phyloP scores from a whole-genome alignment of 2,888 invertebrate genomes.

The Polia nebulosa region DNA sequence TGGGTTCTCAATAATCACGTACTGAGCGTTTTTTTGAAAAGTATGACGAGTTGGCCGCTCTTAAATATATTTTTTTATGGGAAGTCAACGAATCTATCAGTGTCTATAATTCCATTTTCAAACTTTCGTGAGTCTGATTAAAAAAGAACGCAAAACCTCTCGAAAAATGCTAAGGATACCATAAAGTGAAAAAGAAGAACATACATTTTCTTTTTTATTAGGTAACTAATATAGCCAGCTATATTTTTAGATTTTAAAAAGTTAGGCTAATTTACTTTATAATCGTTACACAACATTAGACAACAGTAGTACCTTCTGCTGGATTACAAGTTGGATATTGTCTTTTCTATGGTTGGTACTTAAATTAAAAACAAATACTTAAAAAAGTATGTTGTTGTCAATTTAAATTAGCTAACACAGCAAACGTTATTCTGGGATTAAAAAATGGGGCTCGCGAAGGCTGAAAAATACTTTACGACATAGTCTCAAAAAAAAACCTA shows the following conservation, averaged over 20 bases:
- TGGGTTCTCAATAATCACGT: too few species aligned
- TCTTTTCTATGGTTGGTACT: background rate
- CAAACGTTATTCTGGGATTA: too few species aligned
- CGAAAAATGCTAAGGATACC: conserved; percentile 9
- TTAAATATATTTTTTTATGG: too few species aligned
- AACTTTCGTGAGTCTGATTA: background rate
- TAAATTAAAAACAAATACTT: background rate
- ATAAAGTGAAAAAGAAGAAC: conserved; percentile 5
- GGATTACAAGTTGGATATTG: background rate
- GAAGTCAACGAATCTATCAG: too few species aligned
- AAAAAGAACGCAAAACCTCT: background rate
- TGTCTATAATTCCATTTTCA: background rate
- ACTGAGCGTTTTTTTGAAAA: too few species aligned
- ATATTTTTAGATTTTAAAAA: background rate
- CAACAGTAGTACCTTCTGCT: background rate
- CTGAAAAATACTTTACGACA: too few species aligned
- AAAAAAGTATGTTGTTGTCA: background rate
- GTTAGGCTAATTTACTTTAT: too few species aligned
- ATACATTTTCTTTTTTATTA: background rate
- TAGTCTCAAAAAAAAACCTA: too few species aligned
- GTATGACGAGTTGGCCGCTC: too few species aligned
- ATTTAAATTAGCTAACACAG: background rate
- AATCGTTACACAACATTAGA: too few species aligned
- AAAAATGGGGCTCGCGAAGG: too few species aligned
- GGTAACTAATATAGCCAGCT: background rate